Evolutionary conservation across 2,888 invertebrate species (phyloP).

Genomic region (Metalampra italica): DNA sequence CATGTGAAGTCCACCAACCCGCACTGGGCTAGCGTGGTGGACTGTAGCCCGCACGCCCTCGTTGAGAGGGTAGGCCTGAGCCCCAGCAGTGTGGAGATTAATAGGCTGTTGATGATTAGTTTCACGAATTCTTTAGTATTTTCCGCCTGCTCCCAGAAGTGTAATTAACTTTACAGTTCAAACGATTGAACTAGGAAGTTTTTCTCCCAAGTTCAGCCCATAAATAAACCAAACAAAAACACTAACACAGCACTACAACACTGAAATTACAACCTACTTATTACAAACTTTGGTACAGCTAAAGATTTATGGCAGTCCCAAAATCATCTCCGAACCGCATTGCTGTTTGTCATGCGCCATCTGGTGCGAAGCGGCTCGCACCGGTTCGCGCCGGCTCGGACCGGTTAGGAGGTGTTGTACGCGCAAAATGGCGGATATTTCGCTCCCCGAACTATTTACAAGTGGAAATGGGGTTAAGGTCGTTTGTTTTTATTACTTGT

Average conservation of each 20-base stretch:
- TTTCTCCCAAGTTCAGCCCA: not conserved
- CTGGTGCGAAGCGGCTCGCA: conserved; percentile 37
- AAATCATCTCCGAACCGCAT: conserved; percentile 56
- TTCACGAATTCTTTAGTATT: too few species aligned
- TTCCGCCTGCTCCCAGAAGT: not conserved
- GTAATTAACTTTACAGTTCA: not conserved
- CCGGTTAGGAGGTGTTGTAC: conserved; percentile 9
- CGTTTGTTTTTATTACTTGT: conserved; percentile 42
- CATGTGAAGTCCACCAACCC: too few species aligned
- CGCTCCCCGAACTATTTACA: conserved; percentile 28
- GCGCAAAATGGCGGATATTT: conserved; percentile 28
- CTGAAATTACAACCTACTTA: conserved; percentile 13
- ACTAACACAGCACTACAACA: conserved; percentile 8
- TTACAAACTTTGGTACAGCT: conserved; percentile 6
- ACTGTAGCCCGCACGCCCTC: too few species aligned
- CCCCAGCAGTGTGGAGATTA: too few species aligned
- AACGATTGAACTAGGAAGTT: not conserved
- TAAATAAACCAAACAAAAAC: not conserved
- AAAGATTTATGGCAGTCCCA: conserved; percentile 39
- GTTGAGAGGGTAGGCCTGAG: too few species aligned
- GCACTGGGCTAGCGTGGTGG: too few species aligned
- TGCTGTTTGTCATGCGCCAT: conserved; percentile 48
- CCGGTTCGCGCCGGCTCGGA: conserved; percentile 23
- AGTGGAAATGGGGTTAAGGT: conserved; percentile 17
- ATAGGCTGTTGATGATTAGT: too few species aligned